A percentile compares a stretch with the other conserved stretches of the same genome.
phyloP scores from a whole-genome alignment of 2,113 vertebrate species.

The Excalfactoria chinensis region DNA sequence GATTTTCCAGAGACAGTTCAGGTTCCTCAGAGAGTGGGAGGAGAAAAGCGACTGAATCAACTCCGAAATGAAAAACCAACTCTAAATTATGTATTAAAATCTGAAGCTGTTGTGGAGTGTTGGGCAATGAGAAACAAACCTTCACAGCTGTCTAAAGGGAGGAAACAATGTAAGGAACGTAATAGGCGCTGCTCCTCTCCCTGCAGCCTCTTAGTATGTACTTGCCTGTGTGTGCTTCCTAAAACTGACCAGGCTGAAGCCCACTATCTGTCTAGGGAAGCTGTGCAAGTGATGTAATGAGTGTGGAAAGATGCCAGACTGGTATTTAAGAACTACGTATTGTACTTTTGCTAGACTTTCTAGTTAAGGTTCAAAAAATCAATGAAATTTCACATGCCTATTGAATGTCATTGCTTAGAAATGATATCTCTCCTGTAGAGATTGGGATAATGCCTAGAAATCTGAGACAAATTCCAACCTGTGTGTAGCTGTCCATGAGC shows the following conservation, averaged over 20 bases:
- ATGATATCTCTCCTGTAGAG: constrained; percentile 12
- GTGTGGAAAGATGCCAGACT: neutral
- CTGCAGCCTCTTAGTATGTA: neutral
- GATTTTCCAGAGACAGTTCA: neutral
- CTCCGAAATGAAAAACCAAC: neutral
- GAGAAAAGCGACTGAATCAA: neutral
- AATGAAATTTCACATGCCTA: neutral
- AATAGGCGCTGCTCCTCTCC: neutral
- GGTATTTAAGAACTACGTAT: neutral
- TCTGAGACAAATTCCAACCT: neutral
- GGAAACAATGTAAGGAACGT: neutral
- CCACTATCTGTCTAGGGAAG: neutral
- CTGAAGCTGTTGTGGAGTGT: neutral
- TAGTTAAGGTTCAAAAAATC: neutral
- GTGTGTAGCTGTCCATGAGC: neutral
- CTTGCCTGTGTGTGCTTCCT: neutral
- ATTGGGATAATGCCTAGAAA: neutral
- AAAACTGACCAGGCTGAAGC: neutral
- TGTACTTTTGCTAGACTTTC: neutral
- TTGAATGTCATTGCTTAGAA: neutral
- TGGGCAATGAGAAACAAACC: neutral
- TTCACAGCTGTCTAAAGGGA: neutral
- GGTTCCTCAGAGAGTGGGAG: neutral
- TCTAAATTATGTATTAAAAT: neutral
- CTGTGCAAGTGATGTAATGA: neutral